A percentile compares a stretch with the other conserved stretches of the same genome.
Evolutionary conservation across 2,888 invertebrate genomes (phyloP).

Genomic region (Galerucella calmariensis): DNA sequence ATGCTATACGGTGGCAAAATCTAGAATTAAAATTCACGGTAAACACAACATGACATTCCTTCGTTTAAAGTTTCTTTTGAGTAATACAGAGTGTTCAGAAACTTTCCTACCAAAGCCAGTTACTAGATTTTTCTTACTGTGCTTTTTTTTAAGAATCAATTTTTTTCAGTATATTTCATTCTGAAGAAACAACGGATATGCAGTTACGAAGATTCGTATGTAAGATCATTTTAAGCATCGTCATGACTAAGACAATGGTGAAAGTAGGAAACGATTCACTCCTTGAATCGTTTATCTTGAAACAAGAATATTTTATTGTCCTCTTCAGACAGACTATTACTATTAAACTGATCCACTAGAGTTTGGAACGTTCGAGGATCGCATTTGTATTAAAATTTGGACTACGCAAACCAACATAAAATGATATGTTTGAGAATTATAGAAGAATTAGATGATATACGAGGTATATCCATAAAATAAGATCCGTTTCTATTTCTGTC

Average conservation of each 20-base stretch:
- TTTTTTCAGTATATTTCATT: not conserved
- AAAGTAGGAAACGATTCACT: conserved; percentile 48
- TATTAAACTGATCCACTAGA: not conserved
- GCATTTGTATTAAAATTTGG: not conserved
- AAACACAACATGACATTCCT: too few species aligned
- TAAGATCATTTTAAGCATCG: conserved; percentile 32
- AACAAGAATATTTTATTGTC: conserved; percentile 7
- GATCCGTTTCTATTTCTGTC: too few species aligned
- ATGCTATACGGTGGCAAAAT: too few species aligned
- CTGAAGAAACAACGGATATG: conserved; percentile 15
- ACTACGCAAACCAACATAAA: not conserved
- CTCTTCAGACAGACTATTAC: not conserved
- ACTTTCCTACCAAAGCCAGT: not conserved
- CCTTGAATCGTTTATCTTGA: not conserved
- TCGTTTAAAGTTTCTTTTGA: too few species aligned
- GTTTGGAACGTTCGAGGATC: not conserved
- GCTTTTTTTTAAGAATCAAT: not conserved
- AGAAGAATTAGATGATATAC: too few species aligned
- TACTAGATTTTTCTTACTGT: not conserved
- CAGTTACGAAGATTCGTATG: conserved; percentile 24
- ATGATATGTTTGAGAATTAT: too few species aligned
- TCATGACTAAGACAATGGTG: conserved; percentile 58
- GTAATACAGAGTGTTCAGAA: too few species aligned
- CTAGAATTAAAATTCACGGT: too few species aligned
- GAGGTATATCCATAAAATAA: too few species aligned